phyloP scores from a whole-genome alignment of 2,113 vertebrate species.

The Semnornis frantzii region DNA sequence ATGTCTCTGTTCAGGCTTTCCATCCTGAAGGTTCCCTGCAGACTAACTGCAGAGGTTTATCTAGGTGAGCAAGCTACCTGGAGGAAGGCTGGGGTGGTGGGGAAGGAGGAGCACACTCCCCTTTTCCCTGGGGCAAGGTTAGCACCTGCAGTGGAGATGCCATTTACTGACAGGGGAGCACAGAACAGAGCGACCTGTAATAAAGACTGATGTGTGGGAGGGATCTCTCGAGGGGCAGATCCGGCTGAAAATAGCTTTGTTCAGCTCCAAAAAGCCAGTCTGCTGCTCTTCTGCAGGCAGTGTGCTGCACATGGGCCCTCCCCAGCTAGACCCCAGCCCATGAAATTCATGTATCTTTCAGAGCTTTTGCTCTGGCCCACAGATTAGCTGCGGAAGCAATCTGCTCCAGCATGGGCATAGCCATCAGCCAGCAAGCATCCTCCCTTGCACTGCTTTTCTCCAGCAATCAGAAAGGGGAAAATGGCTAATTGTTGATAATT shows the following conservation, averaged over 20 bases:
- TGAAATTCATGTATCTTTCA: not conserved
- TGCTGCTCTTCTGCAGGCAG: not conserved
- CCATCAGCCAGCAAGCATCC: not conserved
- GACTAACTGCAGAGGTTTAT: not conserved
- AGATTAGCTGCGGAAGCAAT: not conserved
- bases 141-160: not conserved
- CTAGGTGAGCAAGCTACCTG: not conserved
- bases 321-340: not conserved
- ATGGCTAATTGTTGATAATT: not conserved
- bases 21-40: not conserved
- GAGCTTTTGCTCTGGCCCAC: not conserved
- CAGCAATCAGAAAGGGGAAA: rapidly evolving
- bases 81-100: not conserved
- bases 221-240: not conserved
- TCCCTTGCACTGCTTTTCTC: not conserved
- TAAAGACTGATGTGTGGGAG: not conserved
- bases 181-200: not conserved
- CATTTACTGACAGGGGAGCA: not conserved
- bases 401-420: not conserved
- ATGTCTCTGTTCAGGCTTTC: not conserved
- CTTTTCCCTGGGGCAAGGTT: not conserved
- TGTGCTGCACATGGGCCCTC: not conserved
- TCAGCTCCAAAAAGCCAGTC: not conserved
- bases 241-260: not conserved
- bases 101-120: not conserved